These are phyloP conservation scores for Phengaris arion DNA, from an alignment of 2,888 invertebrate species.

Conservation along the genomic window DNA sequence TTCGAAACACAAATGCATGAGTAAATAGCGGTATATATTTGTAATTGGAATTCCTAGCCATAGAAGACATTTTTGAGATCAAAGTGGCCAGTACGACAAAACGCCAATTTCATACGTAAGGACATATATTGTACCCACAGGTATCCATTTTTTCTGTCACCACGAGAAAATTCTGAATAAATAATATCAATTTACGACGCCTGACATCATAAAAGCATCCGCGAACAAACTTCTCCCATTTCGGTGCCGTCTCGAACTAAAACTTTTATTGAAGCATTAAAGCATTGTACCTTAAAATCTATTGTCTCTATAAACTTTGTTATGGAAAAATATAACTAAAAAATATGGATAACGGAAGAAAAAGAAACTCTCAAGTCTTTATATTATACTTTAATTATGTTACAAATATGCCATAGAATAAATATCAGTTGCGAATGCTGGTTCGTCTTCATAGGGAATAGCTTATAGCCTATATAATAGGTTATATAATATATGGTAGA, in stretches of 20 bases:
- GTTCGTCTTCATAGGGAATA: no score
- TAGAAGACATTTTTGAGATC: no score
- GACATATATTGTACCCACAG: background rate
- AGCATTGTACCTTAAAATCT: constrained; percentile 35
- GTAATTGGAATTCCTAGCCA: no score
- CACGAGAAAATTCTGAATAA: constrained; percentile 33
- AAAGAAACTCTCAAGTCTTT: background rate
- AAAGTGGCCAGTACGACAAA: no score
- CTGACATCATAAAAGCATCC: constrained; percentile 60
- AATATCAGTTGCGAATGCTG: no score
- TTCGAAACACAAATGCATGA: no score
- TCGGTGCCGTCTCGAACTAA: constrained; percentile 39
- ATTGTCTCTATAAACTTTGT: constrained; percentile 25
- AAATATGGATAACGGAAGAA: background rate
- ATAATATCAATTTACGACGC: constrained; percentile 64
- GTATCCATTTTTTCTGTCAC: constrained; percentile 23
- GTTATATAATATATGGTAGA: no score
- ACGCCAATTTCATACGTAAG: no score
- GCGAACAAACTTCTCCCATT: constrained; percentile 49
- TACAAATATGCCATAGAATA: no score
- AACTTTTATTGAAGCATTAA: constrained; percentile 39
- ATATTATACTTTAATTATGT: background rate
- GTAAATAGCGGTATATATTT: no score
- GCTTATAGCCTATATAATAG: no score
- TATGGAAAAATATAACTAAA: no score